A percentile compares a stretch with the other conserved stretches of the same genome.
These are phyloP conservation scores for Bhutanitis thaidina DNA, from an alignment of 2,888 invertebrate genomes.

Conservation along the genomic window DNA sequence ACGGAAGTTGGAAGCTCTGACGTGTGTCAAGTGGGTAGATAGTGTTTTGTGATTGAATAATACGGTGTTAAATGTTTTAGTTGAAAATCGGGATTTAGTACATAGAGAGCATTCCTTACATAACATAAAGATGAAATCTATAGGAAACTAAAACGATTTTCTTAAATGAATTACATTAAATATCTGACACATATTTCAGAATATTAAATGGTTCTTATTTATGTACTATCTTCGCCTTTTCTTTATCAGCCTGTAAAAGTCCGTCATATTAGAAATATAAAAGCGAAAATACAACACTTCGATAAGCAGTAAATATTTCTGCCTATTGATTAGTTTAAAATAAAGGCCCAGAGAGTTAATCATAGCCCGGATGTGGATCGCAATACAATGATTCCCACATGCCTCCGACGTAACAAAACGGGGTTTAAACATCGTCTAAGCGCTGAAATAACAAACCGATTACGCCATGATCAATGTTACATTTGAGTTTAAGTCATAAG, in stretches of 20 bases:
- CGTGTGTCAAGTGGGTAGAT: constrained; percentile 54
- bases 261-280: too few species aligned
- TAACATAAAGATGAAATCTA: too few species aligned
- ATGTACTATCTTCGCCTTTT: too few species aligned
- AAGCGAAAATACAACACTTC: too few species aligned
- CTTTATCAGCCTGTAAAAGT: too few species aligned
- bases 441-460: constrained; percentile 77
- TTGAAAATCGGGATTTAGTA: neutral
- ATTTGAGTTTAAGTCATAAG: constrained; percentile 42
- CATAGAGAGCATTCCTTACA: too few species aligned
- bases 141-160: too few species aligned
- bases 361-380: constrained; percentile 72
- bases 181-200: too few species aligned
- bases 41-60: constrained; percentile 34
- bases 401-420: constrained; percentile 74
- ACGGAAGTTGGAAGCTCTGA: constrained; percentile 61
- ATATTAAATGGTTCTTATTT: too few species aligned
- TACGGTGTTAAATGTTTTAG: constrained; percentile 3
- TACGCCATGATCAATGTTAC: constrained; percentile 66
- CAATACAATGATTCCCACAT: constrained; percentile 79
- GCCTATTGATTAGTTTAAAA: constrained; percentile 43
- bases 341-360: constrained; percentile 56
- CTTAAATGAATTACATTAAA: too few species aligned
- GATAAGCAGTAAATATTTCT: constrained; percentile 3
- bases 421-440: constrained; percentile 70